These are phyloP conservation scores for Tangara arthus DNA, from an alignment of 2,797 vertebrate species.

Conservation along the genomic window DNA sequence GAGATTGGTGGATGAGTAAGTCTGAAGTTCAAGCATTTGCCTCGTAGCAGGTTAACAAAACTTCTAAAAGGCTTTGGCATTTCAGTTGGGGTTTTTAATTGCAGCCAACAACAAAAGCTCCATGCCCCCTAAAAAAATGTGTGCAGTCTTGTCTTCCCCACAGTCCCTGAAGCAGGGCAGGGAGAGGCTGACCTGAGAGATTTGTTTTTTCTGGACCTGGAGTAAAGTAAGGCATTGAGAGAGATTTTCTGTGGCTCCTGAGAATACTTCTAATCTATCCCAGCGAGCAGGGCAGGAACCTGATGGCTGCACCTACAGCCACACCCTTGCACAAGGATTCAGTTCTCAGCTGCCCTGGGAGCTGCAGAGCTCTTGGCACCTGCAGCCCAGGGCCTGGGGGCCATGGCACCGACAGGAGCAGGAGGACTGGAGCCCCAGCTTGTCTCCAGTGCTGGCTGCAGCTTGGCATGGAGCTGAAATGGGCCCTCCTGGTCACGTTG, in stretches of 20 bases:
- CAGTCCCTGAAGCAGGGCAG: background rate
- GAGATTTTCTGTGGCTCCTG: background rate
- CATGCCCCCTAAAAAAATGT: background rate
- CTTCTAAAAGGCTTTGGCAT: background rate
- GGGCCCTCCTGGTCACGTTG: background rate
- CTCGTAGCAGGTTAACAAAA: background rate
- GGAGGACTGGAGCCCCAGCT: background rate
- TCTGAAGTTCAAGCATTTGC: background rate
- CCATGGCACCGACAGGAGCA: rapidly evolving
- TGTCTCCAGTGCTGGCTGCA: background rate
- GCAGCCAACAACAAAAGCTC: background rate
- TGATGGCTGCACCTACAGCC: background rate
- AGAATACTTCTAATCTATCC: background rate
- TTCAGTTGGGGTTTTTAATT: background rate
- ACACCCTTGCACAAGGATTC: background rate
- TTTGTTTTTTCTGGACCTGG: background rate
- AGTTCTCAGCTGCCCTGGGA: background rate
- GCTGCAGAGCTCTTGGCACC: background rate
- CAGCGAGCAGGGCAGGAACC: background rate
- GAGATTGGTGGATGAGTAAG: background rate
- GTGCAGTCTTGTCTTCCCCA: background rate
- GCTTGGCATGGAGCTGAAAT: background rate
- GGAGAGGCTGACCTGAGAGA: background rate
- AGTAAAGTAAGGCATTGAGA: background rate
- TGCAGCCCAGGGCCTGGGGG: background rate